phyloP scores from a whole-genome alignment of 2,888 invertebrate species.

The Orthosia gracilis region DNA sequence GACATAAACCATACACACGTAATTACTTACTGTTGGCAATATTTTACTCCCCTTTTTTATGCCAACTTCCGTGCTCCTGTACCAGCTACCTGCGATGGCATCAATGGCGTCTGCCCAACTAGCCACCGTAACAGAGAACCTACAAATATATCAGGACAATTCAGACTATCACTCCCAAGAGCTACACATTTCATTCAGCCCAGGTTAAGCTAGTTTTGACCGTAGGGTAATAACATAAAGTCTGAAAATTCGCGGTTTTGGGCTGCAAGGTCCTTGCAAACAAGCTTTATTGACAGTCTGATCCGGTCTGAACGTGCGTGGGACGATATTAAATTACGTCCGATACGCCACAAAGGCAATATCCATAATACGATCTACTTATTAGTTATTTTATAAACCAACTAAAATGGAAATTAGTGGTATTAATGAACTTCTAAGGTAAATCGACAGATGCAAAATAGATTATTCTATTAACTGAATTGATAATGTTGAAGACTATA shows the following conservation, averaged over 20 bases:
- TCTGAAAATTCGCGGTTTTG: conserved; percentile 8
- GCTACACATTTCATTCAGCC: neutral
- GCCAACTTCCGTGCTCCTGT: too few relatives aligned
- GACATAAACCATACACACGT: too few relatives aligned
- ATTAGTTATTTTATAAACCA: conserved; percentile 11
- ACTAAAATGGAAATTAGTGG: neutral
- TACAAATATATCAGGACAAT: neutral
- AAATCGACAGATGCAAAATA: too few relatives aligned
- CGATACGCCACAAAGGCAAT: conserved; percentile 19
- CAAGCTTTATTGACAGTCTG: conserved; percentile 22
- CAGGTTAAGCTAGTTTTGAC: conserved; percentile 12
- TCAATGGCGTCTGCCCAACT: too few relatives aligned
- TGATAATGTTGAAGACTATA: neutral
- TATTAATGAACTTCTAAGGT: neutral
- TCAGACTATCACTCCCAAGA: too few relatives aligned
- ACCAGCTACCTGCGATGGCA: too few relatives aligned
- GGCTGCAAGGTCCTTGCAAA: conserved; percentile 6
- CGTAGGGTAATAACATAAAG: conserved; percentile 1
- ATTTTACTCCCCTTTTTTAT: too few relatives aligned
- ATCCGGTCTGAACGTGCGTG: conserved; percentile 38
- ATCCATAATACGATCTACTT: conserved; percentile 1
- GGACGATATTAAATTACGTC: conserved; percentile 43
- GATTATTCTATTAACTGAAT: neutral
- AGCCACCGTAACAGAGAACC: too few relatives aligned
- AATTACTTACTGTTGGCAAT: too few relatives aligned